Evolutionary conservation across 2,113 vertebrate genomes (phyloP), one percentile per base, ranked within the genome.

Genomic region (Lamprologus callipterus): DNA sequence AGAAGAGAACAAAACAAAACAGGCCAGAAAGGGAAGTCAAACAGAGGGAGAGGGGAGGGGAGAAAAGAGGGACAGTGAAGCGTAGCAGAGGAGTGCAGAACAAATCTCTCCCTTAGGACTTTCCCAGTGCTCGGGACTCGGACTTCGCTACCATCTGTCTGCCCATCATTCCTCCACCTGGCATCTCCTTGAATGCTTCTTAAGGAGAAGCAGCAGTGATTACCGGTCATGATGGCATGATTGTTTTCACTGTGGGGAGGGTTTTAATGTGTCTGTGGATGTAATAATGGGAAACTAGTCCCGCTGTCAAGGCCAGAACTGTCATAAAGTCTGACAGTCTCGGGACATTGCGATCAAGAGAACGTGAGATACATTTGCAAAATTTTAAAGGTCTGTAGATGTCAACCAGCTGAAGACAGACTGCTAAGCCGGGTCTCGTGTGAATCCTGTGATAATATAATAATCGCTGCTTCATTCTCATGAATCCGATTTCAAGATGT

Each of bases 81-180:
- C 53, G 33, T 65, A 87, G 80, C 88, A 54, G 85, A 89, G 84
- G 81, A 87, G 84, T 86, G 85, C 87, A 82, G 88, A 91, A 87
- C 80, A 90, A 92, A 94, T 93, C 57, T 85, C 85, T 89, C 94
- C 93, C 91, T 82, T n/a, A 54, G 89, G 94, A 94, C 83, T 79
- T 81, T 81, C 87, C 87, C 83, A 81, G 83, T 90, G 85, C 93
- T 91, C 80, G 82, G 89, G 91, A 92, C 83, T 88, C 33, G 4
- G 58, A 65, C 33, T 85, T 87, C 89, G 54, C 87, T 87, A 5
- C 85, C 85, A 83, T 90, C 87, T 89, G 92, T 92, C 90, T 89
- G 83, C 60, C 81, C 40, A 26, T 92, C 85, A 51, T 47, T 84
- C 8, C 51, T 85, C 60, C 70, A 33, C 33, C 13, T 5, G 5